These are phyloP conservation scores for Melanotus villosus DNA, from an alignment of 2,888 invertebrate species.

Conservation along the genomic window DNA sequence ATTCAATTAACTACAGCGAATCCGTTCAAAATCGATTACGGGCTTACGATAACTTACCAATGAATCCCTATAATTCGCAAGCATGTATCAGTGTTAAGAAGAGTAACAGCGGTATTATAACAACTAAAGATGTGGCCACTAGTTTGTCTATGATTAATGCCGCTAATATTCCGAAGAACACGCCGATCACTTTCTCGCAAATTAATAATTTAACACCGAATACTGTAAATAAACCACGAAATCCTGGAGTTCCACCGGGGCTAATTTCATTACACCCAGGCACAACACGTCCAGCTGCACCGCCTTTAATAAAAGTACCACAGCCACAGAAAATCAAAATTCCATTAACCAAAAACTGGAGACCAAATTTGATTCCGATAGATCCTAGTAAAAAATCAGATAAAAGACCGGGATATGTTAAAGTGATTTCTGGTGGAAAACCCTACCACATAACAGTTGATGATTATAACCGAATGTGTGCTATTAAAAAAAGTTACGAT, in stretches of 20 bases:
- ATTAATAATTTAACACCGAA: slow-evolving; percentile 57
- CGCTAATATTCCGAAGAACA: slow-evolving; percentile 64
- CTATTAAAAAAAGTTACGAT: slow-evolving; percentile 75
- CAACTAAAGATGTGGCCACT: slow-evolving; percentile 48
- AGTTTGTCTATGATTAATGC: slow-evolving; percentile 55
- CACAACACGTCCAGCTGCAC: slow-evolving; percentile 61
- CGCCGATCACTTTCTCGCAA: slow-evolving; percentile 65
- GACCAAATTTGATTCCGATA: slow-evolving; percentile 80
- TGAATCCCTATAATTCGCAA: slow-evolving; percentile 12
- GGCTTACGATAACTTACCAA: slow-evolving; percentile 79
- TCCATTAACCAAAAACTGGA: slow-evolving; percentile 77
- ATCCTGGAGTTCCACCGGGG: slow-evolving; percentile 61
- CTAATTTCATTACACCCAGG: slow-evolving; percentile 64
- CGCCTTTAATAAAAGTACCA: slow-evolving; percentile 57
- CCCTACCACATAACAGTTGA: slow-evolving; percentile 84
- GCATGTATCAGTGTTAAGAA: slow-evolving; percentile 43
- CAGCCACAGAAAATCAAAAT: slow-evolving; percentile 68
- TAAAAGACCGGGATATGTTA: slow-evolving; percentile 75
- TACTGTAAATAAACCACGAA: slow-evolving; percentile 43
- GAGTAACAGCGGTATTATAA: slow-evolving; percentile 58
- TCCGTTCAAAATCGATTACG: slow-evolving; percentile 84
- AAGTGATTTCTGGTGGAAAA: slow-evolving; percentile 83
- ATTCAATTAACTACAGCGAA: slow-evolving; percentile 84
- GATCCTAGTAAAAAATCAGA: slow-evolving; percentile 62
- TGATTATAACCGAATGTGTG: slow-evolving; percentile 86